phyloP scores from a whole-genome alignment of 2,113 vertebrate genomes.

The Merops nubicus region DNA sequence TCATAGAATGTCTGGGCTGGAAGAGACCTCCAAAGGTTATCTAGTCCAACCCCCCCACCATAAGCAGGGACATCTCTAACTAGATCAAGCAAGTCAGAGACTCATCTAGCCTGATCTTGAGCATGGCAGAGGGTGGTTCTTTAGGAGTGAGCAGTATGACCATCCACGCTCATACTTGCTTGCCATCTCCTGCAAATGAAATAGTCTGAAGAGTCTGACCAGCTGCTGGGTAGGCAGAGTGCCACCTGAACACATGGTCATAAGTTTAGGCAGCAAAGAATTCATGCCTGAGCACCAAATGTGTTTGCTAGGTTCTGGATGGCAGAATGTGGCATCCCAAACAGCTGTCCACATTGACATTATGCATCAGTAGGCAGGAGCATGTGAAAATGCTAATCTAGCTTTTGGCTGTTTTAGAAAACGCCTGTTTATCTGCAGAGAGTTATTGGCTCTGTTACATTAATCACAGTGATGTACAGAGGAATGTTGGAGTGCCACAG shows the following conservation, averaged over 20 bases:
- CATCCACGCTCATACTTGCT: neutral
- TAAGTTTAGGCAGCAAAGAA: neutral
- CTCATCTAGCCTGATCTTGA: no score
- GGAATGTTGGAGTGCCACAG: neutral
- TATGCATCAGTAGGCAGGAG: neutral
- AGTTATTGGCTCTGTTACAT: neutral
- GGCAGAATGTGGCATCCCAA: neutral
- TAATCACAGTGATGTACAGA: neutral
- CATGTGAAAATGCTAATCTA: neutral
- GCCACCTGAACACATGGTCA: conserved; percentile 20
- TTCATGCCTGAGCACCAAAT: conserved; percentile 21
- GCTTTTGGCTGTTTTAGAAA: neutral
- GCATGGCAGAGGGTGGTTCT: neutral
- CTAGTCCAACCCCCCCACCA: no score
- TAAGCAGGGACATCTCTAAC: no score
- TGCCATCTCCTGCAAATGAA: neutral
- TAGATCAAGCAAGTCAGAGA: no score
- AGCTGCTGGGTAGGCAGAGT: neutral
- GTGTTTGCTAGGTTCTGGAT: neutral
- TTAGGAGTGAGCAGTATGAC: neutral
- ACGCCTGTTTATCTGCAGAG: neutral
- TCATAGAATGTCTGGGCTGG: no score
- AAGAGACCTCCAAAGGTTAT: no score
- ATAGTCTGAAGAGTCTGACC: neutral
- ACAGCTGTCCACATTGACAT: neutral